phyloP scores from a whole-genome alignment of 2,797 vertebrate genomes.

The Molossus molossus region DNA sequence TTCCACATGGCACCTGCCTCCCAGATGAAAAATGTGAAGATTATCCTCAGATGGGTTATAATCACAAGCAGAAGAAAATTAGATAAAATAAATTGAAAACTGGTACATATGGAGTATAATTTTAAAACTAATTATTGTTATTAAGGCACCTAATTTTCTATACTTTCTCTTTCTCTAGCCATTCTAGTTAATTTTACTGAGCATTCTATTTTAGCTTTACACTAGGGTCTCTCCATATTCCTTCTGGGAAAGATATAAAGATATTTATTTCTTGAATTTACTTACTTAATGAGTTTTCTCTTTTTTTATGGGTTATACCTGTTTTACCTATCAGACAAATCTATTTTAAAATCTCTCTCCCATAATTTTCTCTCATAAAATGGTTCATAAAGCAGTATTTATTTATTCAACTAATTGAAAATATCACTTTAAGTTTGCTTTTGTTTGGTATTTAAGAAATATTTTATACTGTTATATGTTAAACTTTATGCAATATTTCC shows the following conservation, averaged over 20 bases:
- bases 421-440: background rate
- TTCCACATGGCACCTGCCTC: background rate
- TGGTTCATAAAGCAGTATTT: constrained; percentile 39
- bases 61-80: constrained; percentile 68
- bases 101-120: background rate
- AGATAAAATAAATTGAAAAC: constrained; percentile 66
- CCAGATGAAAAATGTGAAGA: constrained; percentile 29
- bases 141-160: constrained; percentile 69
- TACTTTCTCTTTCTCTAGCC: constrained; percentile 42
- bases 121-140: constrained; percentile 75
- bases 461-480: background rate
- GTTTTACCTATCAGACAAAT: constrained; percentile 70
- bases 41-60: constrained; percentile 21
- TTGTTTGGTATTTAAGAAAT: constrained; percentile 6
- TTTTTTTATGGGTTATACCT: constrained; percentile 71
- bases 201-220: constrained; percentile 55
- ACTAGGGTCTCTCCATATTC: constrained; percentile 1
- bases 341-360: constrained; percentile 60
- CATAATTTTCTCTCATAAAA: constrained; percentile 65
- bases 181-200: constrained; percentile 61
- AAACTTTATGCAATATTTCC: background rate
- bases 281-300: constrained; percentile 75
- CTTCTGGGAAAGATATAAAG: constrained; percentile 69
- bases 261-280: constrained; percentile 78
- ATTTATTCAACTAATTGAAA: constrained; percentile 63